Evolutionary conservation across 2,888 invertebrate species (phyloP), one percentile per base, ranked within the genome.

Genomic region (Catocala sponsa): DNA sequence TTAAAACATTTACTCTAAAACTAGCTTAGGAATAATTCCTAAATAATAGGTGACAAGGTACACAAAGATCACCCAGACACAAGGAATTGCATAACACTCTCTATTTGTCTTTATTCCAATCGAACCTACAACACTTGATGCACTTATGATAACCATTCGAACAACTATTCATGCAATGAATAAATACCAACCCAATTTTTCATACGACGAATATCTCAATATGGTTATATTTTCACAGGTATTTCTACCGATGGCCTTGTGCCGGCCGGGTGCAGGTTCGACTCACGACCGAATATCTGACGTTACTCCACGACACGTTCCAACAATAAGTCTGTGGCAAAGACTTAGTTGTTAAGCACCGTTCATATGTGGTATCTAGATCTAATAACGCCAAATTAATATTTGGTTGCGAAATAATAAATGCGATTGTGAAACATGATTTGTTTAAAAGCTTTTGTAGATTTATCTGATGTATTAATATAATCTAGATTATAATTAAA

Each of bases 221-320:
- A 50, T 55, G 53, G 56, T 15, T 33, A 52, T 73, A 65, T 72
- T 70, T 25, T 63, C 62, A 63, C 62, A 52, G 57, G 66, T 71
- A 71, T 65, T 65, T 71, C 56, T 74, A 74, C 65, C 38, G 25
- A n/a, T 10, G 64, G 59, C 75, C 75, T 76, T 76, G 58, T 25
- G 50, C 72, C 59, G 49, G 12, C 33, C 33, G 59, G 41, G 53
- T 46, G 57, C 51, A 53, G 65, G 55, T 55, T 55, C 35, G 46
- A 50, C 49, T 74, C 76, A 74, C 76, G 72, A 74, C 62, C 63
- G 64, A 74, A 72, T 76, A 58, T 66, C 50, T 62, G 49, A 35
- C 59, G 44, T 59, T 65, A 65, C 61, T 56, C 55, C 73, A 65
- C 51, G 55, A 41, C 53, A 68, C 47, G 55, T 63, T 38, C 48